These are phyloP conservation scores for Emydocephalus ijimae DNA, from an alignment of 2,113 vertebrate genomes.

Conservation along the genomic window DNA sequence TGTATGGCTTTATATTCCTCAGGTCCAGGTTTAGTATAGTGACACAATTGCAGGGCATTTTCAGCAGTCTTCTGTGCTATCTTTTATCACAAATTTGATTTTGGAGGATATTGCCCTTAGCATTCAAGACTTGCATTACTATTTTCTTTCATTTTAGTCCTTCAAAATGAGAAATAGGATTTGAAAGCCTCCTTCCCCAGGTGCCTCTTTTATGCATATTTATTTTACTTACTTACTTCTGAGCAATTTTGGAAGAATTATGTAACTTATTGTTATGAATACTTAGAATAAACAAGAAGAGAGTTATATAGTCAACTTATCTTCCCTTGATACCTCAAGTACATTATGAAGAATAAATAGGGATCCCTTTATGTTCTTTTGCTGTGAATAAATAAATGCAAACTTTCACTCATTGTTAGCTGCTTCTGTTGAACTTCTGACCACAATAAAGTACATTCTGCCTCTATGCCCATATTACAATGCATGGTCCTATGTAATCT, in stretches of 20 bases:
- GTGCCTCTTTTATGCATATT: slow-evolving; percentile 10
- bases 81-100: neutral
- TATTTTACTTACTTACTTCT: slow-evolving; percentile 22
- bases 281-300: neutral
- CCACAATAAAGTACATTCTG: neutral
- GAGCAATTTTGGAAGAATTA: slow-evolving; percentile 2
- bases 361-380: neutral
- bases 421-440: neutral
- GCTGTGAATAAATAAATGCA: slow-evolving; percentile 12
- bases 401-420: neutral
- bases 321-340: neutral
- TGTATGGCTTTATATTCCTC: neutral
- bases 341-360: slow-evolving; percentile 1
- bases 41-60: neutral
- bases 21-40: neutral
- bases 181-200: slow-evolving; percentile 4
- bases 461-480: neutral
- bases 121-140: slow-evolving; percentile 6
- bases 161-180: slow-evolving; percentile 21
- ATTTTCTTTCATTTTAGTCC: slow-evolving; percentile 24
- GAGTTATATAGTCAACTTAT: neutral
- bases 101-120: neutral
- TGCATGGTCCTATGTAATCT: neutral
- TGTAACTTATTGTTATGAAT: slow-evolving; percentile 21
- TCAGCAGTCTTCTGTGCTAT: neutral